Evolutionary conservation across 2,888 invertebrate genomes (phyloP).

Genomic region (Myopa tessellatipennis): DNA sequence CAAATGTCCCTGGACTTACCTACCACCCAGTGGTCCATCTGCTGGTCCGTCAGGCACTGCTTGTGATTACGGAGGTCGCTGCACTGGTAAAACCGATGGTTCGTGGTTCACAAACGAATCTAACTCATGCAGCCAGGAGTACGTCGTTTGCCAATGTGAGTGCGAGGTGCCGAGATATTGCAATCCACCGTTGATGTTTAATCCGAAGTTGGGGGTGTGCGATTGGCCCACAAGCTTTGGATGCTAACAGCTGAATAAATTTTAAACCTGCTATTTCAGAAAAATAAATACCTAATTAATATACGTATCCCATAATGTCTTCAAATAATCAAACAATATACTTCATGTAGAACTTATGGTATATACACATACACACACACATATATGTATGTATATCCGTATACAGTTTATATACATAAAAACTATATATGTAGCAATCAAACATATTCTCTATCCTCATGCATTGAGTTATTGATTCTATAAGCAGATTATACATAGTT

Average conservation of each 20-base stretch:
- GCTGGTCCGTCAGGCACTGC: conserved; percentile 59
- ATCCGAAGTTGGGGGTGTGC: conserved; percentile 44
- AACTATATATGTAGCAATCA: too few species aligned
- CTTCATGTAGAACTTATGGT: too few species aligned
- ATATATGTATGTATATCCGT: too few species aligned
- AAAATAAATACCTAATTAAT: too few species aligned
- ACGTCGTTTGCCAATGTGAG: conserved; percentile 58
- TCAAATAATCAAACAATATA: too few species aligned
- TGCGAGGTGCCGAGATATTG: conserved; percentile 55
- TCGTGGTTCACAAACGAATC: conserved; percentile 36
- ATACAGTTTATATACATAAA: too few species aligned
- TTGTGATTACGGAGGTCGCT: conserved; percentile 52
- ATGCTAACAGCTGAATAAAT: conserved; percentile 43
- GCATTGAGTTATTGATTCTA: too few species aligned
- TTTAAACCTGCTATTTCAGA: too few species aligned
- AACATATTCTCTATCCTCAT: too few species aligned
- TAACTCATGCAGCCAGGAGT: conserved; percentile 47
- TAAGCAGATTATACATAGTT: too few species aligned
- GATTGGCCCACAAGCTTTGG: conserved; percentile 53
- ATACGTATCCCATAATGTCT: too few species aligned
- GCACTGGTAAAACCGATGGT: conserved; percentile 53
- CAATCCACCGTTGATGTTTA: conserved; percentile 48
- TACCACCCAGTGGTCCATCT: conserved; percentile 55
- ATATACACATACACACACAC: too few species aligned
- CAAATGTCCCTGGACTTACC: conserved; percentile 51